phyloP scores from a whole-genome alignment of 2,797 vertebrate species.

The Macropodus opercularis region DNA sequence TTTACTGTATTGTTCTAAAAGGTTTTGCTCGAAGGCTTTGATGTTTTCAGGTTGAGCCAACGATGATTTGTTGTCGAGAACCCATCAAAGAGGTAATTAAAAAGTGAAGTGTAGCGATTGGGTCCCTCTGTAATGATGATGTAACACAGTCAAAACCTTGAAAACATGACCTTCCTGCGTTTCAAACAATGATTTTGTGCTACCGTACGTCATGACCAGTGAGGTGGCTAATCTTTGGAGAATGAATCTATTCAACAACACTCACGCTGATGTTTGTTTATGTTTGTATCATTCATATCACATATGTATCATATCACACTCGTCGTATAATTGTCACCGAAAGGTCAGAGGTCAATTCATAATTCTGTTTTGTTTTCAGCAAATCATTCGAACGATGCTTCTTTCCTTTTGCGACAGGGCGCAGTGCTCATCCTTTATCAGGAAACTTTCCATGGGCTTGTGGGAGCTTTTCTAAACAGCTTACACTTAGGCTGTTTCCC shows the following conservation, averaged over 20 bases:
- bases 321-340: not conserved
- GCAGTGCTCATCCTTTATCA: not conserved
- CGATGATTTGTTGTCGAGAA: slow-evolving; percentile 10
- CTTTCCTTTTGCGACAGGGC: not conserved
- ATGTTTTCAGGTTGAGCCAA: slow-evolving; percentile 22
- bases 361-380: not conserved
- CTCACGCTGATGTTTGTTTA: too few species aligned
- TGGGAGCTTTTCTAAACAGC: slow-evolving; percentile 25
- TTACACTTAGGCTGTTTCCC: slow-evolving; percentile 37
- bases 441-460: slow-evolving; percentile 23
- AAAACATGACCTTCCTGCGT: not conserved
- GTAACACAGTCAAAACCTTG: not conserved
- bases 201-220: not conserved
- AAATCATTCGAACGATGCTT: not conserved
- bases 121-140: slow-evolving; percentile 6
- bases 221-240: not conserved
- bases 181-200: too few species aligned
- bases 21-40: slow-evolving; percentile 22
- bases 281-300: too few species aligned
- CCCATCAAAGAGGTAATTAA: slow-evolving; percentile 28
- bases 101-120: slow-evolving; percentile 4
- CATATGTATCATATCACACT: too few species aligned
- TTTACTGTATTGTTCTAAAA: slow-evolving; percentile 21
- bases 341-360: not conserved
- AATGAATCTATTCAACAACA: not conserved